Conservation (phyloP, 2,888 invertebrate species). For the Mystacides longicornis region DNA sequence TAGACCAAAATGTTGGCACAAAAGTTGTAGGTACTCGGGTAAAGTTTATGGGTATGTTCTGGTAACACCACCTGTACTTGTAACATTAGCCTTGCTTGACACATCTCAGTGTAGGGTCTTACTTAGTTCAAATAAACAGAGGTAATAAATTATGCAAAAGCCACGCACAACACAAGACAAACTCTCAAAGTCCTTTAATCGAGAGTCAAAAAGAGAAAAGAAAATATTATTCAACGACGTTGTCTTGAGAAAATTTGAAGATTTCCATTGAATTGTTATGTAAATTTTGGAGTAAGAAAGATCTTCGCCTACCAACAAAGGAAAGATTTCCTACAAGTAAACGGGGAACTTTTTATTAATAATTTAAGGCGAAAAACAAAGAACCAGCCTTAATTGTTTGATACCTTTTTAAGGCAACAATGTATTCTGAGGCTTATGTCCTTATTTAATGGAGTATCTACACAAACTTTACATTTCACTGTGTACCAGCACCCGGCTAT, state of each 20-base stretch:
- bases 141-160: too few species aligned
- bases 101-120: too few species aligned
- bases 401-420: conserved; percentile 27
- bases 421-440: conserved; percentile 27
- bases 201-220: neutral
- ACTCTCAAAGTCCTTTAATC: neutral
- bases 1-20: too few species aligned
- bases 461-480: conserved; percentile 14
- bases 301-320: conserved; percentile 3
- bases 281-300: neutral
- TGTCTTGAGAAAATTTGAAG: neutral
- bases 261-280: conserved; percentile 6
- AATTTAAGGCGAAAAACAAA: conserved; percentile 27
- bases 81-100: too few species aligned
- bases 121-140: too few species aligned
- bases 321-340: conserved; percentile 23
- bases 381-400: conserved; percentile 27
- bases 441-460: conserved; percentile 26
- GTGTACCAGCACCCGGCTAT: conserved; percentile 10
- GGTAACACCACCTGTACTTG: too few species aligned
- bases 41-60: too few species aligned
- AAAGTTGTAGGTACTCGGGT: too few species aligned
- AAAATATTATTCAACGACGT: neutral
- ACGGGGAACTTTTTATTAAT: conserved; percentile 26
- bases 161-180: neutral